Percentiles rank a stretch among this genome's conserved stretches.
phyloP scores from a whole-genome alignment of 2,797 vertebrate genomes.

The Molossus molossus region DNA sequence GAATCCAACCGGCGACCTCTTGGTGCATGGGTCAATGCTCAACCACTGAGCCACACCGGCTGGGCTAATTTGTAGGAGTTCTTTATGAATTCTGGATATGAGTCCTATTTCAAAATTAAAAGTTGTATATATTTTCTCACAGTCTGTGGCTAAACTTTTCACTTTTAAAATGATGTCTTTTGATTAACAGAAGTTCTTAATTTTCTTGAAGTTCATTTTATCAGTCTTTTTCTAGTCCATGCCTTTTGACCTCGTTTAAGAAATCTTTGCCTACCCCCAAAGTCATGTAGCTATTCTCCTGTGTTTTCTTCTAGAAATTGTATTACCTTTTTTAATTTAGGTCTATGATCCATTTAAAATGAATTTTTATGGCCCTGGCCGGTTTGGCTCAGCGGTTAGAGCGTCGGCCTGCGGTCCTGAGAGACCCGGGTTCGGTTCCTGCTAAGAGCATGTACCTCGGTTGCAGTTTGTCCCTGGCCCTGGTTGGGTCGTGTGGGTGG shows the following conservation, averaged over 20 bases:
- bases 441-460: no score
- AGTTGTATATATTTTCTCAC: constrained; percentile 1
- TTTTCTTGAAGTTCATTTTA: constrained; percentile 49
- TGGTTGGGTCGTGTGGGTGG: no score
- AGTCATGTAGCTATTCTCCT: neutral
- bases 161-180: constrained; percentile 25
- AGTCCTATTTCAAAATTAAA: neutral
- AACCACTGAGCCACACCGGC: no score
- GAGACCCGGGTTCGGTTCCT: no score
- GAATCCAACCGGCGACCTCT: no score
- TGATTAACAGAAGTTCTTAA: constrained; percentile 11
- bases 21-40: no score
- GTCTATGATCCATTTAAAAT: constrained; percentile 10
- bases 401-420: no score
- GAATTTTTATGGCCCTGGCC: neutral
- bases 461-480: no score
- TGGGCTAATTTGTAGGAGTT: neutral
- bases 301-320: neutral
- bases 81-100: constrained; percentile 15
- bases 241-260: constrained; percentile 31
- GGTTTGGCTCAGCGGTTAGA: no score
- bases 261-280: neutral
- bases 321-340: constrained; percentile 1
- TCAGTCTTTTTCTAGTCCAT: neutral
- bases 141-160: neutral